Conservation (phyloP, 2,888 invertebrate species). For the Trissolcus brochymenae region DNA sequence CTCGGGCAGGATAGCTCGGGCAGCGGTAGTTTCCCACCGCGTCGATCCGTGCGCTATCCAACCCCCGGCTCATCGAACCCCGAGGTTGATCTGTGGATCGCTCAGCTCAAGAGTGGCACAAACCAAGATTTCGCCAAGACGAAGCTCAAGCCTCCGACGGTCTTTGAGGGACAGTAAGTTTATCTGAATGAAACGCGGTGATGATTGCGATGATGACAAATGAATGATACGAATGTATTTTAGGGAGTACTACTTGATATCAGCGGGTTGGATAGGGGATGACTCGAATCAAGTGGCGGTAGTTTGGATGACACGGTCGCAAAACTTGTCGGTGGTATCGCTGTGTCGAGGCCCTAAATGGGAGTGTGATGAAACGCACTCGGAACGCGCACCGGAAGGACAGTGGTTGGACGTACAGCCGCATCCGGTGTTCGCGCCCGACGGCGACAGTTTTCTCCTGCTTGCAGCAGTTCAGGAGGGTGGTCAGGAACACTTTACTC, state of each 20-base stretch:
- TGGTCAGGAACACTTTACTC: constrained; percentile 89
- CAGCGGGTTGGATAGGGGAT: constrained; percentile 92
- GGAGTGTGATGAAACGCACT: constrained; percentile 90
- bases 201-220: neutral
- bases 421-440: constrained; percentile 89
- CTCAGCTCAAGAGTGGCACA: constrained; percentile 81
- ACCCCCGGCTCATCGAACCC: constrained; percentile 93
- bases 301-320: constrained; percentile 95
- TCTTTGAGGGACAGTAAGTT: constrained; percentile 89
- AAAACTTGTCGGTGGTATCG: constrained; percentile 92
- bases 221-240: constrained; percentile 60
- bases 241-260: constrained; percentile 95
- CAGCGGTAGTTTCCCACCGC: constrained; percentile 85
- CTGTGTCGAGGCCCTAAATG: constrained; percentile 89
- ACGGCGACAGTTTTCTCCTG: constrained; percentile 89
- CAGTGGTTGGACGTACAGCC: constrained; percentile 92
- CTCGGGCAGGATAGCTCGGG: constrained; percentile 77
- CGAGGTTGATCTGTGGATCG: constrained; percentile 87
- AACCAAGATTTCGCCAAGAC: constrained; percentile 77
- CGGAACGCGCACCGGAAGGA: constrained; percentile 89
- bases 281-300: constrained; percentile 87
- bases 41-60: constrained; percentile 88
- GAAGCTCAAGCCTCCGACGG: constrained; percentile 83
- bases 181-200: no score
- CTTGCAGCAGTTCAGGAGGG: constrained; percentile 90